These are phyloP conservation scores for Diploscapter pachys DNA, from an alignment of 1,140 invertebrate genomes.

Conservation along the genomic window DNA sequence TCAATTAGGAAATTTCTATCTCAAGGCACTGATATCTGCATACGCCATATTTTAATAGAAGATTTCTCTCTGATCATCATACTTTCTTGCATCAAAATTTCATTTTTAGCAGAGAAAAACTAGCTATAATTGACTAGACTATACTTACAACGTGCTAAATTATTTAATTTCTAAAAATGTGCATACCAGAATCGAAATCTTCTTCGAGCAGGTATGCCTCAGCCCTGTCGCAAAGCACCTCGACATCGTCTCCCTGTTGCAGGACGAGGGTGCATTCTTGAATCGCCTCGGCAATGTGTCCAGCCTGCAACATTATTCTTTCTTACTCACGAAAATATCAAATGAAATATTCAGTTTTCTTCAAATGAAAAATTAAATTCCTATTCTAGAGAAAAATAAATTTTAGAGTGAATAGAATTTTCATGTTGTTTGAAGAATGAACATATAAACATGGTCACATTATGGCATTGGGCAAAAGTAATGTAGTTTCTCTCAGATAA, in stretches of 20 bases:
- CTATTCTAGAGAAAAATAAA: too few species aligned
- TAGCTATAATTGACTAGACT: too few species aligned
- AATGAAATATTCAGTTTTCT: too few species aligned
- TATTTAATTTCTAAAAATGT: too few species aligned
- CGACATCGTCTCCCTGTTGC: slow-evolving; percentile 71
- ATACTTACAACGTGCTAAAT: slow-evolving; percentile 40
- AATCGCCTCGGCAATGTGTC: slow-evolving; percentile 67
- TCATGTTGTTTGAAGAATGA: too few species aligned
- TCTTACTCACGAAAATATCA: too few species aligned
- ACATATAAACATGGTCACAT: not conserved
- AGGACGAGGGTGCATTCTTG: slow-evolving; percentile 77
- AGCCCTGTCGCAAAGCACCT: slow-evolving; percentile 81
- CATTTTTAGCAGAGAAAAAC: too few species aligned
- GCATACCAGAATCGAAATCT: slow-evolving; percentile 81
- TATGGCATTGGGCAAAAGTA: not conserved
- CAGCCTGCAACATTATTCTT: slow-evolving; percentile 62
- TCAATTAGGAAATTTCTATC: not conserved
- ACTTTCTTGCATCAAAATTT: too few species aligned
- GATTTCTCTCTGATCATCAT: slow-evolving; percentile 12
- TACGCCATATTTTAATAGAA: slow-evolving; percentile 10
- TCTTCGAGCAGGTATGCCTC: slow-evolving; percentile 85
- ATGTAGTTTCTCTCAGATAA: not conserved
- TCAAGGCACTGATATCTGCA: too few species aligned
- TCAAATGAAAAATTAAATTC: too few species aligned
- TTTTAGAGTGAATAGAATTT: too few species aligned